A percentile compares a stretch with the other conserved stretches of the same genome.
phyloP scores from a whole-genome alignment of 2,888 invertebrate species.

The Actias luna region DNA sequence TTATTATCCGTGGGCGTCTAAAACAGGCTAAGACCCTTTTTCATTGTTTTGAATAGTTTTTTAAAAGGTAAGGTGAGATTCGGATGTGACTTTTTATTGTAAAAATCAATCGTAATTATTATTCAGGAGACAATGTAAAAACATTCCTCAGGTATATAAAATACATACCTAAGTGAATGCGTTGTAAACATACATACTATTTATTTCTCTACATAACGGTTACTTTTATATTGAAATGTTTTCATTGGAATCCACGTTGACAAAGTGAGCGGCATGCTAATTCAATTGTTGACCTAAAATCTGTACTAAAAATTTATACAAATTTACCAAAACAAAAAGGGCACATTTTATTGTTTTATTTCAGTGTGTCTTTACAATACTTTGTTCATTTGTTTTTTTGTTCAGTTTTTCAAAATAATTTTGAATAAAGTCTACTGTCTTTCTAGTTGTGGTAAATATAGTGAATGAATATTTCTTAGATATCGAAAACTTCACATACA shows the following conservation, averaged over 20 bases:
- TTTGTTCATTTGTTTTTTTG: not conserved
- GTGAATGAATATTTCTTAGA: too few relatives aligned
- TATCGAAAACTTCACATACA: too few relatives aligned
- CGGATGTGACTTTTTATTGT: not conserved
- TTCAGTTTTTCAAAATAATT: not conserved
- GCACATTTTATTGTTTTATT: not conserved
- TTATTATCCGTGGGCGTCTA: not conserved
- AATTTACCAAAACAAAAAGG: not conserved
- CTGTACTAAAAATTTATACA: conserved; percentile 14
- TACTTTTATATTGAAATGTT: conserved; percentile 50
- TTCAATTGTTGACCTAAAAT: conserved; percentile 33
- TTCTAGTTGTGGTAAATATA: too few relatives aligned
- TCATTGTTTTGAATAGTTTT: not conserved
- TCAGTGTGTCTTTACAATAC: not conserved
- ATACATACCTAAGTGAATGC: conserved; percentile 38
- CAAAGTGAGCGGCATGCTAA: conserved; percentile 42
- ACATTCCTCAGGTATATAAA: conserved; percentile 41
- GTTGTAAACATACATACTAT: conserved; percentile 57
- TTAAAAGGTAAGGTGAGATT: not conserved
- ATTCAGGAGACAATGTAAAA: conserved; percentile 54
- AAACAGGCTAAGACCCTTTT: not conserved
- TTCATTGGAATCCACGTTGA: conserved; percentile 48
- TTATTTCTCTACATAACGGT: conserved; percentile 69
- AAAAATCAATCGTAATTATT: conserved; percentile 38
- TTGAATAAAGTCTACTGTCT: not conserved